A percentile compares a stretch with the other conserved stretches of the same genome.
These are phyloP conservation scores for Prionailurus viverrinus DNA, from an alignment of 2,113 vertebrate species.

Conservation along the genomic window DNA sequence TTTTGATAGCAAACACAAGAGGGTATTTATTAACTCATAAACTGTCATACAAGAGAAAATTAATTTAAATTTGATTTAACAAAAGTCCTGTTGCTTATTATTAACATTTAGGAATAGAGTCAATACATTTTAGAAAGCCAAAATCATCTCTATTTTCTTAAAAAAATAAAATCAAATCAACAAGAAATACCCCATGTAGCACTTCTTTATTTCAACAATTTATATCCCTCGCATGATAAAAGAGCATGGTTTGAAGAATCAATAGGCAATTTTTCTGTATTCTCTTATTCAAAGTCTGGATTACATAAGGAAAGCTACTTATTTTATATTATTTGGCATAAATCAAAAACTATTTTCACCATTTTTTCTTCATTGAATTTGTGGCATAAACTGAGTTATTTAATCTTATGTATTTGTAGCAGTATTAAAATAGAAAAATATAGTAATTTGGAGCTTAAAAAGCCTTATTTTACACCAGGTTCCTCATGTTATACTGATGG, in stretches of 20 bases:
- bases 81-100: not conserved
- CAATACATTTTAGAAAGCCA: conserved; percentile 2
- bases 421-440: not conserved
- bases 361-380: not conserved
- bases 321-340: conserved; percentile 35
- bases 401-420: not conserved
- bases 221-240: not conserved
- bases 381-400: conserved; percentile 15
- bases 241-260: conserved; percentile 34
- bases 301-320: conserved; percentile 1
- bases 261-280: conserved; percentile 59
- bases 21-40: conserved; percentile 23
- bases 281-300: conserved; percentile 57
- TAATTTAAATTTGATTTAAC: not conserved
- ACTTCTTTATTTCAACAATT: not conserved
- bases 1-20: conserved; percentile 27
- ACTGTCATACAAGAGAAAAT: not conserved
- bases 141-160: not conserved
- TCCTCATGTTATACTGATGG: not conserved
- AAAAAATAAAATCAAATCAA: not conserved
- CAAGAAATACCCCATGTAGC: not conserved
- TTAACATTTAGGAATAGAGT: not conserved
- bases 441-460: not conserved
- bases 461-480: not conserved
- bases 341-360: conserved; percentile 47